Conservation (phyloP, 2,113 vertebrate genomes). For the Nothoprocta perdicaria region DNA sequence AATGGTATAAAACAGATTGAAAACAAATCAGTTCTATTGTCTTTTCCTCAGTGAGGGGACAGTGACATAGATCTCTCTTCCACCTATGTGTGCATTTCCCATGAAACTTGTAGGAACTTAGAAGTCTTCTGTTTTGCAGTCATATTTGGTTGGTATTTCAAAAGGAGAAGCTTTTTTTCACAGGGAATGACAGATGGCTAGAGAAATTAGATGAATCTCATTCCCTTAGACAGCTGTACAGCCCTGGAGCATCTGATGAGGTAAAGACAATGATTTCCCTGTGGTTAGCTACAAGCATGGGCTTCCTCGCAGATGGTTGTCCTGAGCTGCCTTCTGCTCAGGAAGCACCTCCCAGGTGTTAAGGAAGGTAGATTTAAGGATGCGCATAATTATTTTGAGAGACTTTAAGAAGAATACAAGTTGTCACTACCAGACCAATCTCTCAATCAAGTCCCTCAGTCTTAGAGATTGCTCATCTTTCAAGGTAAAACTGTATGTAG, state of each 20-base stretch:
- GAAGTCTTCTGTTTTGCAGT: not conserved
- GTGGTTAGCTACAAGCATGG: not conserved
- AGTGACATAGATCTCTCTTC: not conserved
- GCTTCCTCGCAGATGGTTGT: not conserved
- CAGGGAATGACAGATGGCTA: not conserved
- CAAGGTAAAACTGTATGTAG: not conserved
- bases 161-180: not conserved
- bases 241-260: not conserved
- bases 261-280: not conserved
- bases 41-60: rapidly evolving
- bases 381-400: not conserved
- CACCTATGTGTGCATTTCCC: not conserved
- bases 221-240: not conserved
- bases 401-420: not conserved
- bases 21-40: not conserved
- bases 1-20: not conserved
- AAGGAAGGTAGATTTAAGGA: not conserved
- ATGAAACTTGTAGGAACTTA: not conserved
- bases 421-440: not conserved
- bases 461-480: not conserved
- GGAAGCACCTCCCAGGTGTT: not conserved
- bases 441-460: not conserved
- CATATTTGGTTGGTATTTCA: not conserved
- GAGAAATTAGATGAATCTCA: not conserved
- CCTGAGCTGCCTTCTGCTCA: not conserved